A percentile compares a stretch with the other conserved stretches of the same genome.
phyloP scores from a whole-genome alignment of 2,888 invertebrate species.

The Lasioglossum marginatum region DNA sequence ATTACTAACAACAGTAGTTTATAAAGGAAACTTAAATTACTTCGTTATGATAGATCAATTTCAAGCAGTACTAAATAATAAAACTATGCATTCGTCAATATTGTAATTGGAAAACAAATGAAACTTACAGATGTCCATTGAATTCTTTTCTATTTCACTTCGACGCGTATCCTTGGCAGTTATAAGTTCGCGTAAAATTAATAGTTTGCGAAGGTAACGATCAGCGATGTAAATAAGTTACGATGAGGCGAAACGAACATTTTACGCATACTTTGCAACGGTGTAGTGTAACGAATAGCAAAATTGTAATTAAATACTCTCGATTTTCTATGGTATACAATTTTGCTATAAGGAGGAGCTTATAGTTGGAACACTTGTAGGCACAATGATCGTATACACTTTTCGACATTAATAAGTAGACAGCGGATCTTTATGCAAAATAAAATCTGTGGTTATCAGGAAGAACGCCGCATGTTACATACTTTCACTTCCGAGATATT shows the following conservation, averaged over 20 bases:
- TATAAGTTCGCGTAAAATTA: background rate
- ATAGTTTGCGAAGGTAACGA: background rate
- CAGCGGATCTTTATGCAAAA: too few relatives aligned
- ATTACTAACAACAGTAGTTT: slow-evolving; percentile 51
- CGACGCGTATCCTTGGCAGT: slow-evolving; percentile 9
- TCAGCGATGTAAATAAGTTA: slow-evolving; percentile 61
- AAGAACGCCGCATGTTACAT: too few relatives aligned
- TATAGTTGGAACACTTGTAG: slow-evolving; percentile 27
- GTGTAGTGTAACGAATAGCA: slow-evolving; percentile 17
- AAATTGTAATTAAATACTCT: slow-evolving; percentile 24
- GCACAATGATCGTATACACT: slow-evolving; percentile 10
- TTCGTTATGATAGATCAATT: slow-evolving; percentile 54
- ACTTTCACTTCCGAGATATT: too few relatives aligned
- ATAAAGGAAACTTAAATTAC: slow-evolving; percentile 52
- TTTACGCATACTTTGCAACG: slow-evolving; percentile 15
- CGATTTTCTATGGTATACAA: slow-evolving; percentile 24
- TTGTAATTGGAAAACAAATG: slow-evolving; percentile 20
- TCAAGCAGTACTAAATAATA: slow-evolving; percentile 45
- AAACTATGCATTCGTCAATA: slow-evolving; percentile 19
- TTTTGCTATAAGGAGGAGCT: slow-evolving; percentile 12
- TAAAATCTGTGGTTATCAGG: too few relatives aligned
- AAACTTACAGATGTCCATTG: slow-evolving; percentile 26
- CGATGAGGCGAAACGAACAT: background rate
- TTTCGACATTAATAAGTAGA: slow-evolving; percentile 14
- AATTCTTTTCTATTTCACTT: slow-evolving; percentile 22